Evolutionary conservation across 1,140 invertebrate genomes (phyloP).

Genomic region (Apolygus lucorum): DNA sequence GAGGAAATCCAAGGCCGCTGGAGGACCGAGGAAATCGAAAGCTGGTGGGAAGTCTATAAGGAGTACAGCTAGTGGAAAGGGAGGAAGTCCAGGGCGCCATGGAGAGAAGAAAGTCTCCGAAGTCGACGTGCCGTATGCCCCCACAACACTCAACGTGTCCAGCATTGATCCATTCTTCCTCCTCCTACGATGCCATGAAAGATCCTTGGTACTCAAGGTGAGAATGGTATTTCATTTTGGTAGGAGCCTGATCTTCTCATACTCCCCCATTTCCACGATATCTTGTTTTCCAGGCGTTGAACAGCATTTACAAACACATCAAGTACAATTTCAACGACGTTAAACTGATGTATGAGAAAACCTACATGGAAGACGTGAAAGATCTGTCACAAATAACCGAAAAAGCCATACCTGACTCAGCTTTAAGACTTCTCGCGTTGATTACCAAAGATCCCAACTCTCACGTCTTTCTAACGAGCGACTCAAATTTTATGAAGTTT

Average conservation of each 20-base stretch:
- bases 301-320: not conserved
- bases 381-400: not conserved
- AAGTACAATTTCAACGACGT: slow-evolving; percentile 1
- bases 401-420: not conserved
- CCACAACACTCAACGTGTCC: not conserved
- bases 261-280: not conserved
- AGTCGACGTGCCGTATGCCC: not conserved
- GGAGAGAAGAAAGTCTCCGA: not conserved
- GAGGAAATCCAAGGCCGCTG: not conserved
- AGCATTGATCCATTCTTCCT: not conserved
- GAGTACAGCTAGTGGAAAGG: not conserved
- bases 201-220: not conserved
- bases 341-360: slow-evolving; percentile 1
- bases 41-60: not conserved
- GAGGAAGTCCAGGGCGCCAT: not conserved
- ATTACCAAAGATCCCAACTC: not conserved
- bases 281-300: not conserved
- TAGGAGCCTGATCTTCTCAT: not conserved
- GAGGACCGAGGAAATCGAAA: not conserved
- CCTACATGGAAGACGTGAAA: slow-evolving; percentile 9
- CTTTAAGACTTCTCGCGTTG: not conserved
- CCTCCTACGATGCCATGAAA: not conserved
- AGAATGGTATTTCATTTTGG: not conserved
- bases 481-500: not conserved
- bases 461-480: not conserved